Conservation (phyloP, 1,140 invertebrate genomes). For the Apis cerana region DNA sequence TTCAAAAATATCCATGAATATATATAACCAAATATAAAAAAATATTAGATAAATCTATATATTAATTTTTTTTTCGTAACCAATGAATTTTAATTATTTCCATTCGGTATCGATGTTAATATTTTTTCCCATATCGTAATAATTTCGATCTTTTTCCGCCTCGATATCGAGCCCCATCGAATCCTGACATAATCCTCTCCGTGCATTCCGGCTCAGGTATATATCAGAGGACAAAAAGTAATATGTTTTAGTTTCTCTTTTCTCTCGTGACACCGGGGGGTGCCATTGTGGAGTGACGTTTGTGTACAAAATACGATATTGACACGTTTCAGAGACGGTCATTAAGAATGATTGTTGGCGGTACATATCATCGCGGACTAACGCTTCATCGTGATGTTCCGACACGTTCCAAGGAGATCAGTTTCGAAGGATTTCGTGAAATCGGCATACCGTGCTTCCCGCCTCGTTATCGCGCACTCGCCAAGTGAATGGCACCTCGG, state of each 20-base stretch:
- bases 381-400: slow-evolving; percentile 60
- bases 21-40: not conserved
- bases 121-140: slow-evolving; percentile 18
- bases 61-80: not conserved
- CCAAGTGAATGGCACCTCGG: slow-evolving; percentile 52
- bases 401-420: slow-evolving; percentile 68
- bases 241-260: slow-evolving; percentile 68
- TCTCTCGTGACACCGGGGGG: slow-evolving; percentile 57
- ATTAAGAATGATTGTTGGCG: slow-evolving; percentile 62
- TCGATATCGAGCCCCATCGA: slow-evolving; percentile 35
- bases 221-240: slow-evolving; percentile 46
- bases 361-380: slow-evolving; percentile 53
- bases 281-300: slow-evolving; percentile 67
- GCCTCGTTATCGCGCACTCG: slow-evolving; percentile 61
- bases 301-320: slow-evolving; percentile 78
- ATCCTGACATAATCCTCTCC: slow-evolving; percentile 64
- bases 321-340: slow-evolving; percentile 66
- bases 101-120: not conserved
- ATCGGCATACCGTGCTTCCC: slow-evolving; percentile 47
- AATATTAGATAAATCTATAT: not conserved
- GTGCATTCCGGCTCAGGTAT: slow-evolving; percentile 69
- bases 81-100: not conserved
- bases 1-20: slow-evolving; percentile 3
- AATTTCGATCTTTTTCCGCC: slow-evolving; percentile 31
- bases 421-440: slow-evolving; percentile 69